Base-by-base conservation (phyloP, 92 coral and sea anemone genomes). In the Epizoanthus scotinus region DNA sequence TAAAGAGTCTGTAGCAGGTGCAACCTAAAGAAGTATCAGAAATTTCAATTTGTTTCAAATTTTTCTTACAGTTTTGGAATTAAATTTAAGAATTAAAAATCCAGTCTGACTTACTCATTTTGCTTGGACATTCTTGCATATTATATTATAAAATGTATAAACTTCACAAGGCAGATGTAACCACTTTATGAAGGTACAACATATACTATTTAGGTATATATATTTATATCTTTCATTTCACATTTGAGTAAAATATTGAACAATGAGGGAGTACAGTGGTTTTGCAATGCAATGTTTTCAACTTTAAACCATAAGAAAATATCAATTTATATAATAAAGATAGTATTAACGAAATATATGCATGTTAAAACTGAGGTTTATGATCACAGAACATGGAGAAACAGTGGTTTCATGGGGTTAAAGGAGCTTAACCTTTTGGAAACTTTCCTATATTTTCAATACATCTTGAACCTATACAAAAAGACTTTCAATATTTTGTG, bases 401-500 rank as follows among this genome's bases (percentile, higher is more conserved):
- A 34, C 66, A 31, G 68, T 49, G 56, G 22, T 75, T 26, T 20
- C 57, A 34, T 34, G 38, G 60, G 68, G 81, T 75, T 59, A 47
- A 18, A 34, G 17, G 38, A 15, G 20, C 22, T 29, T 31, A 59
- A 75, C 68, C 81, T 34, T 56, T 29, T 59, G 47, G 68, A 59
- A 75, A 60, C 55, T 75, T 38, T 38, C 57, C 59, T 14, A 75
- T 59, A 59, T 40, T 75, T 40, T 22, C 28, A 84, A 83, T 84
- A 84, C 70, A 74, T 50, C 60, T 14, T 67, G 61, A 63, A 68
- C 85, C 82, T 70, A 78, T 87, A 54, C 67, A 27, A 63, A 65
- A 70, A 63, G 47, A 69, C 52, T 63, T 55, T 44, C 57, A 57
- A 64, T 82, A 71, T 79, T 84, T 63, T 93, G 97, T 93, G 97